Base-by-base conservation (phyloP, 1,140 invertebrate genomes). In the Calycopis cecrops region DNA sequence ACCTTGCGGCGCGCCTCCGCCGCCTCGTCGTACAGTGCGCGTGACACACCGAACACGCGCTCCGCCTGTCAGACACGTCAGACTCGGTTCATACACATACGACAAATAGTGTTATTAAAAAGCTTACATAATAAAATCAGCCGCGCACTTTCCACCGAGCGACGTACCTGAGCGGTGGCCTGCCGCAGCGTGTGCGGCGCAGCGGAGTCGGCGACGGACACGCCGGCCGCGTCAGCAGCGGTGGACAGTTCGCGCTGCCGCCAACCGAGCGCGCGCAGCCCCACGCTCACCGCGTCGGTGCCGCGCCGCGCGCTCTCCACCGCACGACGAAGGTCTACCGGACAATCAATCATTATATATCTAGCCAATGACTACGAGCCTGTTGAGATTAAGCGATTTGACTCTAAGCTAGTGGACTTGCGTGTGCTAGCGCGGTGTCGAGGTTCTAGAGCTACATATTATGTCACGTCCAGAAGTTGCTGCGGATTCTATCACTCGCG, bases 11-110 rank as follows among this genome's bases (percentile, higher is more conserved):
- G 74, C 37, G 91, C 71, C 40, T 89, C 83, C 1, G 81, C 81
- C 4, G 89, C 88, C 52, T 89, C 81, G 21, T 89, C 85, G 37
- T 89, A 86, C 35, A 91, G 74, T 0, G 80, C 79, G 4, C 87
- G 71, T 70, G 91, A 90, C 21, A 87, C 80, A 3, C 89, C 85
- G 60, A 79, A 85, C 35, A 87, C 78, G 3, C 80, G 55, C 51
- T 85, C 78, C 3, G 81, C 81, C 61, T 84, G 76, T 0, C 3
- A 9, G 17, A 37, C 35, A 37, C 11, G 35, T 12, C 2, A n/a
- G 1, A 37, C 35, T 4, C 11, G 35, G 35, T 8, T 37, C 9
- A 37, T n/a, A 37, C 2, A 37, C 35, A 37, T 37, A 9, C 35
- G n/a, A 9, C 9, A 37, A 1, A 4, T 37, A 10, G 9, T 9